phyloP scores from a whole-genome alignment of 53 echinoderm and acorn worm genomes.

The Holothuria scabra region DNA sequence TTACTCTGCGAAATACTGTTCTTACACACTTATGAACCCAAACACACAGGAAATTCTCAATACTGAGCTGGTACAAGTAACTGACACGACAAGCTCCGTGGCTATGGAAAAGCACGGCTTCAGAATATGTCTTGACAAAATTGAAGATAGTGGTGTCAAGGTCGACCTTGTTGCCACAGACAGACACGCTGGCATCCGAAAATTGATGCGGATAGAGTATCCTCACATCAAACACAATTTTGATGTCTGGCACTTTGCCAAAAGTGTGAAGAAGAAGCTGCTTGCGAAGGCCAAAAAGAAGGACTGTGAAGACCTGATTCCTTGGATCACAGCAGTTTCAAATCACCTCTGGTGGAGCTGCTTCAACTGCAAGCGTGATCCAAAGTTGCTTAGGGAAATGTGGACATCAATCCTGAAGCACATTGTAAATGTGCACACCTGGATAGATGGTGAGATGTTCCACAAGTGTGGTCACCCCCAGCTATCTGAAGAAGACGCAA shows the following conservation, averaged over 20 bases:
- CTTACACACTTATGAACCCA: constrained; percentile 48
- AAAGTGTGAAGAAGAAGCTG: constrained; percentile 46
- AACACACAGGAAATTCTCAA: constrained; percentile 22
- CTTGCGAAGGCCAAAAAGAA: constrained; percentile 50
- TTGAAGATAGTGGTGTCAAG: constrained; percentile 11
- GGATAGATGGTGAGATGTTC: constrained; percentile 32
- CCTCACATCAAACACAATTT: constrained; percentile 43
- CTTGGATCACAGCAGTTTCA: constrained; percentile 19
- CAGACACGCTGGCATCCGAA: constrained; percentile 51
- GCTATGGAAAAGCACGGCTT: constrained; percentile 64
- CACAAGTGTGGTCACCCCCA: constrained; percentile 48
- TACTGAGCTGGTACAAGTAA: constrained; percentile 44
- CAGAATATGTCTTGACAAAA: constrained; percentile 8
- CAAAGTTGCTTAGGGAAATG: constrained; percentile 31
- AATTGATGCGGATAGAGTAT: constrained; percentile 21
- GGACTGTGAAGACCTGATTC: constrained; percentile 8
- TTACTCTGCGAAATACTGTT: constrained; percentile 48
- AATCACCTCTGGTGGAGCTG: constrained; percentile 55
- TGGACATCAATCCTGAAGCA: constrained; percentile 51
- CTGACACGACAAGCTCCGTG: constrained; percentile 46
- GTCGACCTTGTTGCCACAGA: constrained; percentile 46
- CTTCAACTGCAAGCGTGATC: constrained; percentile 30
- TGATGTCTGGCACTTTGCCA: constrained; percentile 58
- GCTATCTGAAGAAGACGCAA: neutral
- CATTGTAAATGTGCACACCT: constrained; percentile 38